A percentile compares a stretch with the other conserved stretches of the same genome.
These are phyloP conservation scores for Drosophila mayri DNA, from an alignment of 1,140 invertebrate genomes.

Conservation along the genomic window DNA sequence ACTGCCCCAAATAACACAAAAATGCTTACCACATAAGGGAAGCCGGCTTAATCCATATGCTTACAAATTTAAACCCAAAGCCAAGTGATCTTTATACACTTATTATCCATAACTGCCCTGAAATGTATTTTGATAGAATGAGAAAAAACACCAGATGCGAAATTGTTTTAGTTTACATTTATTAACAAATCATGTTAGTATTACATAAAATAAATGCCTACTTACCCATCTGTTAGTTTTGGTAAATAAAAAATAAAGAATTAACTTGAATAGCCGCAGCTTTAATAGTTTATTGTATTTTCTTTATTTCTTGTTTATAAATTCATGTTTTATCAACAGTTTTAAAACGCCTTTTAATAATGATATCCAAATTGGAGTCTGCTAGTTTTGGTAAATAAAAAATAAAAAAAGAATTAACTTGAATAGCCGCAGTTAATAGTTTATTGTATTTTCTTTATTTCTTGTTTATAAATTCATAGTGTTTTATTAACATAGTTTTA, in stretches of 20 bases:
- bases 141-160: constrained; percentile 1
- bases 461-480: constrained; percentile 50
- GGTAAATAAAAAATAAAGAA: background rate
- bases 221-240: constrained; percentile 10
- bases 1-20: too few relatives aligned
- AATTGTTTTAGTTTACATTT: constrained; percentile 7
- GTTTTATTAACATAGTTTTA: constrained; percentile 41
- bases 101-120: too few relatives aligned
- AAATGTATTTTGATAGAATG: background rate
- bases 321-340: constrained; percentile 43
- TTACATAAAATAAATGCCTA: background rate
- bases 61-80: too few relatives aligned
- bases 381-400: background rate
- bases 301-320: constrained; percentile 37
- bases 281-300: constrained; percentile 37
- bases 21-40: too few relatives aligned
- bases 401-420: background rate
- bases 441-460: constrained; percentile 32
- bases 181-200: constrained; percentile 5
- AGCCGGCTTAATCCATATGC: too few relatives aligned
- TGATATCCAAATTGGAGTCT: constrained; percentile 32
- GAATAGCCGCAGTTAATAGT: constrained; percentile 27
- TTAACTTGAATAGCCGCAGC: constrained; percentile 11
- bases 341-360: constrained; percentile 33
- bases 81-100: too few relatives aligned